A percentile compares a stretch with the other conserved stretches of the same genome.
Conservation (phyloP, 2,888 invertebrate species). For the Dysmachus trigonus region DNA sequence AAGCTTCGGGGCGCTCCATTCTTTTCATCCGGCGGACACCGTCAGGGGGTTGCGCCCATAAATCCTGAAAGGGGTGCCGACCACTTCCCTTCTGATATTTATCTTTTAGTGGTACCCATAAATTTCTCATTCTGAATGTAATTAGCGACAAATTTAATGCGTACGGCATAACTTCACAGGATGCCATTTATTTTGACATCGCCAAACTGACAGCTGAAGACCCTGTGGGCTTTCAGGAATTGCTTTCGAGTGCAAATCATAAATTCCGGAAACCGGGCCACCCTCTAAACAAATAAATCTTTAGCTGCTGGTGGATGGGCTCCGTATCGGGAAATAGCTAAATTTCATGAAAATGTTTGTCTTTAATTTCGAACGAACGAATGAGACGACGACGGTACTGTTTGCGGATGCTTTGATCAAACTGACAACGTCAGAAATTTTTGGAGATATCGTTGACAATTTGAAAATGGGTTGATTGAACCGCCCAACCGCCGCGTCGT, state of each 20-base stretch:
- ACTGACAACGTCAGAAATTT: neutral
- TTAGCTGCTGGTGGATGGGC: neutral
- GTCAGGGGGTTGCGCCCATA: conserved; percentile 14
- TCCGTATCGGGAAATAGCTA: neutral
- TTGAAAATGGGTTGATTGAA: neutral
- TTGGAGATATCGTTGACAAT: neutral
- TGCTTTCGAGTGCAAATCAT: conserved; percentile 26
- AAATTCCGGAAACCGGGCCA: conserved; percentile 1
- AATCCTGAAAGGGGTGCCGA: conserved; percentile 22
- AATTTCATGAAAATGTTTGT: conserved; percentile 31
- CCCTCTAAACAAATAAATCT: conserved; percentile 37
- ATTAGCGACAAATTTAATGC: conserved; percentile 43
- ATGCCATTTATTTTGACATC: conserved; percentile 33
- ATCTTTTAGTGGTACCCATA: conserved; percentile 40
- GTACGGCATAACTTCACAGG: conserved; percentile 30
- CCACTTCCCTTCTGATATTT: conserved; percentile 29
- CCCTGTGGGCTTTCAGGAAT: neutral
- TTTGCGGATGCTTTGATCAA: neutral
- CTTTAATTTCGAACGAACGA: conserved; percentile 12
- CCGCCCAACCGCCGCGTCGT: too few species aligned
- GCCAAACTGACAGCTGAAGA: conserved; percentile 38
- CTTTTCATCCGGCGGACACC: neutral
- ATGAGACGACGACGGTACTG: too few species aligned
- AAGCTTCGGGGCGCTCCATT: conserved; percentile 11
- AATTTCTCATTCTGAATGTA: conserved; percentile 42